A percentile compares a stretch with the other conserved stretches of the same genome.
These are phyloP conservation scores for Macrostomum cliftonense DNA, from an alignment of 2,888 invertebrate genomes.

Conservation along the genomic window DNA sequence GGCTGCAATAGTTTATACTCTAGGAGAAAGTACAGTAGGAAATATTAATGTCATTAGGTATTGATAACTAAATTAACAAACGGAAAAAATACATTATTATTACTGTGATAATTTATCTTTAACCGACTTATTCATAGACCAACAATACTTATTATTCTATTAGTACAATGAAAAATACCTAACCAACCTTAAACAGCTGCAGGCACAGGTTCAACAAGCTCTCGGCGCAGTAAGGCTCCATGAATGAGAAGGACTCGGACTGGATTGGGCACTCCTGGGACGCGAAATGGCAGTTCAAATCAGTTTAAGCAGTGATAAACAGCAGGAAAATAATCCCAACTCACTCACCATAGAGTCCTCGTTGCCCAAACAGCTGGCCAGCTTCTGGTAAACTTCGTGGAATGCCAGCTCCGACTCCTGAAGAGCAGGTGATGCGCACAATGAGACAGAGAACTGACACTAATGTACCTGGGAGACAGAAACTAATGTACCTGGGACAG, in stretches of 20 bases:
- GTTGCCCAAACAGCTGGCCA: not conserved
- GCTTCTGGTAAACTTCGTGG: slow-evolving; percentile 5
- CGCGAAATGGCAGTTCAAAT: slow-evolving; percentile 8
- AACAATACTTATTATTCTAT: not conserved
- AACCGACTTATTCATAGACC: too few relatives aligned
- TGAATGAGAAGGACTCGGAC: slow-evolving; percentile 3
- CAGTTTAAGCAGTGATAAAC: not conserved
- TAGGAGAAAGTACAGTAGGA: too few relatives aligned
- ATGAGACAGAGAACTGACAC: too few relatives aligned
- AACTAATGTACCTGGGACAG: too few relatives aligned
- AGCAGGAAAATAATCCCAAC: not conserved
- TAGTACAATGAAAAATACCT: not conserved
- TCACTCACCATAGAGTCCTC: not conserved
- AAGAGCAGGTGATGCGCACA: too few relatives aligned
- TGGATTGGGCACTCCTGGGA: not conserved
- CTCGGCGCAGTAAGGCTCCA: slow-evolving; percentile 30
- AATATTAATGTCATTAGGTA: too few relatives aligned
- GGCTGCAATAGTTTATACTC: too few relatives aligned
- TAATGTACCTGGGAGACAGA: too few relatives aligned
- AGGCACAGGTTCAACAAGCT: slow-evolving; percentile 28
- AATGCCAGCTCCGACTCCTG: slow-evolving; percentile 5
- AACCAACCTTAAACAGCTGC: slow-evolving; percentile 26
- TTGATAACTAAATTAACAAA: too few relatives aligned
- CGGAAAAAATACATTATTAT: too few relatives aligned
- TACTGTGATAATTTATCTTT: too few relatives aligned